Evolutionary conservation across 2,797 vertebrate genomes (phyloP).

Genomic region (Propithecus perrieri): DNA sequence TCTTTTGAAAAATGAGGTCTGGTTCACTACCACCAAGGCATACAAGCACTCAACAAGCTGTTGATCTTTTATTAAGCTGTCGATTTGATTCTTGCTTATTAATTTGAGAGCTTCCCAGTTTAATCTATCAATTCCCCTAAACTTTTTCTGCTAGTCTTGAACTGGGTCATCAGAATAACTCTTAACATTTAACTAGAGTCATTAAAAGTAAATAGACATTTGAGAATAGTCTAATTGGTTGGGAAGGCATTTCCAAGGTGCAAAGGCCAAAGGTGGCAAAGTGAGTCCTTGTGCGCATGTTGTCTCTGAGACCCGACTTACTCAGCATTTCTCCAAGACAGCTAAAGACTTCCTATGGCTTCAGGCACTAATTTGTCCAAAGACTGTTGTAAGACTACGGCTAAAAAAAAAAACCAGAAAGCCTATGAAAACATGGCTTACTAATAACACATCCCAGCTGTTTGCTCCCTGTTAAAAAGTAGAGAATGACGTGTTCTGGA

Average conservation of each 20-base stretch:
- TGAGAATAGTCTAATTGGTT: conserved; percentile 80
- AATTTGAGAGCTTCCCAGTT: not conserved
- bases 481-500: conserved; percentile 77
- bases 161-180: conserved; percentile 51
- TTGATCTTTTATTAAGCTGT: conserved; percentile 1
- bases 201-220: conserved; percentile 76
- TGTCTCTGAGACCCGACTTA: conserved; percentile 64
- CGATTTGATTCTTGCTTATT: not conserved
- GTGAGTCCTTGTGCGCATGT: conserved; percentile 22
- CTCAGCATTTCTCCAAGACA: conserved; percentile 79
- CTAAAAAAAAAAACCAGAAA: conserved; percentile 84
- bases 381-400: conserved; percentile 80
- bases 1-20: conserved; percentile 4
- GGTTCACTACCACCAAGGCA: not conserved
- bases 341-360: conserved; percentile 84
- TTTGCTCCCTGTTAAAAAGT: conserved; percentile 73
- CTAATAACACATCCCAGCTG: conserved; percentile 85
- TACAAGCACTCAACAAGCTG: not conserved
- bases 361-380: conserved; percentile 85
- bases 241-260: conserved; percentile 73
- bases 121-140: conserved; percentile 17
- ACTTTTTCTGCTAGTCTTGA: conserved; percentile 44
- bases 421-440: conserved; percentile 79
- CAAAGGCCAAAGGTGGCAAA: conserved; percentile 69
- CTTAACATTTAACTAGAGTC: conserved; percentile 68